Percentiles rank a stretch among this genome's conserved stretches.
Evolutionary conservation across 2,888 invertebrate genomes (phyloP).

Genomic region (Eucriotettix oculatus): DNA sequence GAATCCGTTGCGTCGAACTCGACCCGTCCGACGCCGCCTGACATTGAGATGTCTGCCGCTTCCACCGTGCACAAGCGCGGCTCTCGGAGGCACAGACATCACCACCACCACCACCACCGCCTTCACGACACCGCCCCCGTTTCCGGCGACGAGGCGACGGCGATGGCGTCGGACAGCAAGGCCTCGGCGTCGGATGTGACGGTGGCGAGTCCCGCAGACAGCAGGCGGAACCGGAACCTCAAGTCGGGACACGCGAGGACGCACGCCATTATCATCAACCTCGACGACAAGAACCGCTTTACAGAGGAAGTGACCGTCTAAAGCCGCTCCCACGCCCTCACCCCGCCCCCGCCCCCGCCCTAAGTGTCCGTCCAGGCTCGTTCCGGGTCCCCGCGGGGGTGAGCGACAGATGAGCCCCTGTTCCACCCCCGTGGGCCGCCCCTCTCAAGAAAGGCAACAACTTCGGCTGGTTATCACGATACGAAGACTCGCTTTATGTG

Average conservation of each 20-base stretch:
- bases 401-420: too few species aligned
- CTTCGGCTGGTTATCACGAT: too few species aligned
- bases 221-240: constrained; percentile 1
- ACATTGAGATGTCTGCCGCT: not conserved
- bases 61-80: not conserved
- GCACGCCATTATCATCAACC: constrained; percentile 61
- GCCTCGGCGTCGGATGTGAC: constrained; percentile 27
- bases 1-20: not conserved
- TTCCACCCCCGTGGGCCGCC: too few species aligned
- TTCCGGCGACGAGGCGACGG: constrained; percentile 2
- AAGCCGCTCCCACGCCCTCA: constrained; percentile 2
- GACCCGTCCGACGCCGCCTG: constrained; percentile 2
- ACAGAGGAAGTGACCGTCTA: constrained; percentile 67
- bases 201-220: constrained; percentile 19
- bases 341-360: too few species aligned
- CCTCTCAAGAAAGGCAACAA: too few species aligned
- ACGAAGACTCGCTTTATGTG: too few species aligned
- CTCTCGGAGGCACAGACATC: not conserved
- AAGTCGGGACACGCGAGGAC: constrained; percentile 50
- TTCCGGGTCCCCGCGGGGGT: too few species aligned
- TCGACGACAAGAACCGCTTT: constrained; percentile 64
- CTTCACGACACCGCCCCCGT: not conserved
- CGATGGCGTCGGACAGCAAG: constrained; percentile 19
- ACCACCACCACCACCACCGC: constrained; percentile 1
- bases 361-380: too few species aligned